Evolutionary conservation across 2,113 vertebrate genomes (phyloP).

Genomic region (Nothobranchius kuhntae): DNA sequence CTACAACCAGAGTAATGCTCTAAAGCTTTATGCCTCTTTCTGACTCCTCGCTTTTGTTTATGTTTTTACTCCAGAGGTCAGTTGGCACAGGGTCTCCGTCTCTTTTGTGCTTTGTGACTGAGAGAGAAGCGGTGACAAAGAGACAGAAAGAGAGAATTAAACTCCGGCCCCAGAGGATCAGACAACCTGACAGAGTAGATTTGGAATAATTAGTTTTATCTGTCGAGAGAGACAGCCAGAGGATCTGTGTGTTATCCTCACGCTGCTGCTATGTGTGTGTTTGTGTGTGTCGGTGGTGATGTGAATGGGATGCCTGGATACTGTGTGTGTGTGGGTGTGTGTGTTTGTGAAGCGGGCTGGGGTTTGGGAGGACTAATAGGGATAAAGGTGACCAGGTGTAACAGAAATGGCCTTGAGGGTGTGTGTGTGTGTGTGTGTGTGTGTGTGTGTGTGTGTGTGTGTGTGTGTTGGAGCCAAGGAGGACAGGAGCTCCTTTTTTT

Average conservation of each 20-base stretch:
- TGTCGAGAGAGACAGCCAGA: constrained; percentile 61
- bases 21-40: constrained; percentile 48
- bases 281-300: constrained; percentile 17
- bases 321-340: constrained; percentile 17
- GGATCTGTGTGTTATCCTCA: constrained; percentile 56
- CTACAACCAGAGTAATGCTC: constrained; percentile 28
- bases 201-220: constrained; percentile 82
- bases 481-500: constrained; percentile 73
- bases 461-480: constrained; percentile 50
- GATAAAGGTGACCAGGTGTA: constrained; percentile 80
- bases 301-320: constrained; percentile 34
- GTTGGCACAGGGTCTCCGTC: constrained; percentile 33
- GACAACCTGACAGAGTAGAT: constrained; percentile 80
- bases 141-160: constrained; percentile 51
- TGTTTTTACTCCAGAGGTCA: constrained; percentile 57
- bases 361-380: constrained; percentile 48
- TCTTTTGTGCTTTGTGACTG: constrained; percentile 50
- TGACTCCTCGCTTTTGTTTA: constrained; percentile 34
- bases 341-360: constrained; percentile 27
- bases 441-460: not conserved
- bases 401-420: constrained; percentile 67
- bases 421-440: constrained; percentile 27
- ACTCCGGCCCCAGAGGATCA: constrained; percentile 62
- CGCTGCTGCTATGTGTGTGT: constrained; percentile 42
- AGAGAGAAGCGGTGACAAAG: constrained; percentile 28